A percentile compares a stretch with the other conserved stretches of the same genome.
phyloP scores from a whole-genome alignment of 2,888 invertebrate genomes.

The Eupithecia pulchellata region DNA sequence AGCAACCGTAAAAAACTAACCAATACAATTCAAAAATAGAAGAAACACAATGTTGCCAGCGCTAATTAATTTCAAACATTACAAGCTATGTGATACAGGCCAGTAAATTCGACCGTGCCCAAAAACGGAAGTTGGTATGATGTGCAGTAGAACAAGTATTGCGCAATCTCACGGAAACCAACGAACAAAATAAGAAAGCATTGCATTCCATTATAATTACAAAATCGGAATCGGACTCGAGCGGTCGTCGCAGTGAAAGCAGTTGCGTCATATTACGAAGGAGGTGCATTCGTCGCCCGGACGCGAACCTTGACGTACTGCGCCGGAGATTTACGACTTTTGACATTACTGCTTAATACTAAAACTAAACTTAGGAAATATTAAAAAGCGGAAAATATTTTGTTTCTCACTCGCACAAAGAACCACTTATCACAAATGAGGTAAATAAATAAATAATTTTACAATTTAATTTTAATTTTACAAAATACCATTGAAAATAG shows the following conservation, averaged over 20 bases:
- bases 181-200: conserved; percentile 77
- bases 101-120: conserved; percentile 39
- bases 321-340: conserved; percentile 29
- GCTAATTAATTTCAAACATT: conserved; percentile 16
- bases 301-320: conserved; percentile 24
- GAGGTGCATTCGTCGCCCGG: conserved; percentile 28
- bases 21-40: neutral
- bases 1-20: neutral
- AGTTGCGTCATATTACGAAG: conserved; percentile 65
- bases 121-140: conserved; percentile 71
- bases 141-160: conserved; percentile 57
- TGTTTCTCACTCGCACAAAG: neutral
- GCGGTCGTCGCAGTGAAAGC: conserved; percentile 69
- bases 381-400: neutral
- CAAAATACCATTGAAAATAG: too few relatives aligned
- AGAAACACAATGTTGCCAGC: neutral
- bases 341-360: conserved; percentile 22
- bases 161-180: conserved; percentile 67
- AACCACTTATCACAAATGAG: neutral
- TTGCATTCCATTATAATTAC: conserved; percentile 78
- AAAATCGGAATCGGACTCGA: conserved; percentile 64
- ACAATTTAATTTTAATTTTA: too few relatives aligned
- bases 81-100: conserved; percentile 9
- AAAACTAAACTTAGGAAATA: neutral
- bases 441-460: too few relatives aligned